A percentile compares a stretch with the other conserved stretches of the same genome.
Conservation (phyloP, 1,140 invertebrate genomes). For the Drosophila sp. region DNA sequence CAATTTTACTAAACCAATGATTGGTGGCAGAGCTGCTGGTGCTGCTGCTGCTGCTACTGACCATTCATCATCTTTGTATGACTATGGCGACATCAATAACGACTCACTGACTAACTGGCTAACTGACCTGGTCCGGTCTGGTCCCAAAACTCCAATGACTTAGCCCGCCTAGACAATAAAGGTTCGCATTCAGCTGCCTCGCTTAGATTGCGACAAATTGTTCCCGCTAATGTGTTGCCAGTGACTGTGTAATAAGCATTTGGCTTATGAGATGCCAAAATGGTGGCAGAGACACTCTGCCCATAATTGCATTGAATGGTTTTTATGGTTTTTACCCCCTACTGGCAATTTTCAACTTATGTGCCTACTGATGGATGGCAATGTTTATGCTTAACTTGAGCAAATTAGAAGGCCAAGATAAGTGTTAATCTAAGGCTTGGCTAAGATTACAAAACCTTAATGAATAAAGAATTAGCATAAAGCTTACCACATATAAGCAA, state of each 20-base stretch:
- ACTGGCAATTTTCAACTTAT: background rate
- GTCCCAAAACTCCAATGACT: conserved; percentile 20
- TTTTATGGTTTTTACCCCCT: background rate
- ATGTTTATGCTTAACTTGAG: background rate
- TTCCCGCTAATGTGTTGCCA: conserved; percentile 53
- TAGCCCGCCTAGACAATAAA: conserved; percentile 46
- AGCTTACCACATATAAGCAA: too few relatives aligned
- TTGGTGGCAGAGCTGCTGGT: conserved; percentile 34
- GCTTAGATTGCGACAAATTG: conserved; percentile 48
- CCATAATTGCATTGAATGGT: conserved; percentile 3
- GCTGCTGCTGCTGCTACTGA: conserved; percentile 20
- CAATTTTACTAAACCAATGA: conserved; percentile 69
- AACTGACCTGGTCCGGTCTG: conserved; percentile 8
- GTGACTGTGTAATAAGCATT: conserved; percentile 56
- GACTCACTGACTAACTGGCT: conserved; percentile 24
- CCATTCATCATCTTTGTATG: conserved; percentile 61
- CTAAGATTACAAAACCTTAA: background rate
- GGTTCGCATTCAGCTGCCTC: conserved; percentile 27
- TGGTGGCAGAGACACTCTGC: background rate
- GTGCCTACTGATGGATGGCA: background rate
- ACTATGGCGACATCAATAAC: conserved; percentile 32
- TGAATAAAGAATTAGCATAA: background rate
- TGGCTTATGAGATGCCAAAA: conserved; percentile 9
- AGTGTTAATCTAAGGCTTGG: background rate
- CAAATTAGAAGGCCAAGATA: background rate